These are phyloP conservation scores for Nylanderia fulva DNA, from an alignment of 1,140 invertebrate genomes.

Conservation along the genomic window DNA sequence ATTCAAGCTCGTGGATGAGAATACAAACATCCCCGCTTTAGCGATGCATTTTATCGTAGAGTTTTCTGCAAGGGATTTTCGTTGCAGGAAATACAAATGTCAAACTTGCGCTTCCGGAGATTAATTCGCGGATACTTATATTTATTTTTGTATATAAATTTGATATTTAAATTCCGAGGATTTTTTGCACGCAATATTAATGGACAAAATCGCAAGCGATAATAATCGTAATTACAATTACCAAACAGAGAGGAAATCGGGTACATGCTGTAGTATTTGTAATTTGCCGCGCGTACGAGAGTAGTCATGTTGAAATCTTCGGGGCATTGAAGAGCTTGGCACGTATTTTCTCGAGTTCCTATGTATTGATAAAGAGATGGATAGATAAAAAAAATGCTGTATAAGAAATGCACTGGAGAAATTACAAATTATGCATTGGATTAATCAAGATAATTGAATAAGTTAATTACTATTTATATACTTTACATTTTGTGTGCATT, in stretches of 20 bases:
- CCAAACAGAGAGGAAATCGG: conserved; percentile 61
- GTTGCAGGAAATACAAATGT: not conserved
- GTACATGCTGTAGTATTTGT: conserved; percentile 87
- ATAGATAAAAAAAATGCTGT: not conserved
- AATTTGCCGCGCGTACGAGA: conserved; percentile 85
- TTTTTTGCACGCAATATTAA: not conserved
- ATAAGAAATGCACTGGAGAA: not conserved
- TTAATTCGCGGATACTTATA: not conserved
- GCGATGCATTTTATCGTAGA: conserved; percentile 87
- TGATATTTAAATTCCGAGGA: not conserved
- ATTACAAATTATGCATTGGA: conserved; percentile 8
- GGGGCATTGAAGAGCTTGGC: conserved; percentile 86
- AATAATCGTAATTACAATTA: conserved; percentile 49
- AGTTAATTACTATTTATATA: not conserved
- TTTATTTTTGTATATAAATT: not conserved
- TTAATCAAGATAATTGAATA: conserved; percentile 20
- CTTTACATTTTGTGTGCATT: not conserved
- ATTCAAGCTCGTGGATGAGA: conserved; percentile 85
- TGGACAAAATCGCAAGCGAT: not conserved
- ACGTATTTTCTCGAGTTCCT: conserved; percentile 24
- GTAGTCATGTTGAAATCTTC: conserved; percentile 86
- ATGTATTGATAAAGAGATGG: not conserved
- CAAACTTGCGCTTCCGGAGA: not conserved
- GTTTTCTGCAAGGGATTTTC: conserved; percentile 81
- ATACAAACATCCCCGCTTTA: conserved; percentile 87